Conservation (phyloP, 2,113 vertebrate species). For the Takifugu bimaculatus region DNA sequence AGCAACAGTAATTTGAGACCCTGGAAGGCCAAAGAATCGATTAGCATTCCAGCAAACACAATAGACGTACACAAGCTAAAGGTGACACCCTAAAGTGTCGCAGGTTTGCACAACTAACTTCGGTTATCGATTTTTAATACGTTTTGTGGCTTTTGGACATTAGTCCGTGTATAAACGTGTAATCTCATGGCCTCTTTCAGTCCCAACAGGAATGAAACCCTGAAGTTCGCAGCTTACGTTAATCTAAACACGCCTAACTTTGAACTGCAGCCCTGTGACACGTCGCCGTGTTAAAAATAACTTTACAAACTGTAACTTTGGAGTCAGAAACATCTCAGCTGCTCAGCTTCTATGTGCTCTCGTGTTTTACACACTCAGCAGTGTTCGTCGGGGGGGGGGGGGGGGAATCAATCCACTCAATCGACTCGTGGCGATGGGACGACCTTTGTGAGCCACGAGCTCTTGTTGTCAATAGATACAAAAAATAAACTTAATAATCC, state of each 20-base stretch:
- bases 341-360: conserved; percentile 19
- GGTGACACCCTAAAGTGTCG: conserved; percentile 3
- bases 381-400: conserved; percentile 2
- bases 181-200: no score
- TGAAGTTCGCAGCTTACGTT: no score
- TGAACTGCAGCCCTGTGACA: conserved; percentile 10
- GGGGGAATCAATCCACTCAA: not conserved
- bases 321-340: conserved; percentile 32
- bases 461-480: conserved; percentile 28
- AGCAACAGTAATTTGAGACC: conserved; percentile 70
- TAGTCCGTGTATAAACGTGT: no score
- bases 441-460: conserved; percentile 21
- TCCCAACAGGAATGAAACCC: no score
- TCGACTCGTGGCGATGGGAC: conserved; percentile 13
- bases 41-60: conserved; percentile 47
- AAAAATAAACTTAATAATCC: conserved; percentile 25
- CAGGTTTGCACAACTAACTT: no score
- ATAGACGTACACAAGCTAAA: conserved; percentile 40
- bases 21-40: conserved; percentile 43
- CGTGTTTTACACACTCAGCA: conserved; percentile 18
- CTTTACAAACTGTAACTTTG: conserved; percentile 36
- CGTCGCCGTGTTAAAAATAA: conserved; percentile 37
- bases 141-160: no score
- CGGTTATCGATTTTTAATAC: no score
- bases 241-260: not conserved